Base-by-base conservation (phyloP, 2,113 vertebrate genomes). In the Paralichthys olivaceus region DNA sequence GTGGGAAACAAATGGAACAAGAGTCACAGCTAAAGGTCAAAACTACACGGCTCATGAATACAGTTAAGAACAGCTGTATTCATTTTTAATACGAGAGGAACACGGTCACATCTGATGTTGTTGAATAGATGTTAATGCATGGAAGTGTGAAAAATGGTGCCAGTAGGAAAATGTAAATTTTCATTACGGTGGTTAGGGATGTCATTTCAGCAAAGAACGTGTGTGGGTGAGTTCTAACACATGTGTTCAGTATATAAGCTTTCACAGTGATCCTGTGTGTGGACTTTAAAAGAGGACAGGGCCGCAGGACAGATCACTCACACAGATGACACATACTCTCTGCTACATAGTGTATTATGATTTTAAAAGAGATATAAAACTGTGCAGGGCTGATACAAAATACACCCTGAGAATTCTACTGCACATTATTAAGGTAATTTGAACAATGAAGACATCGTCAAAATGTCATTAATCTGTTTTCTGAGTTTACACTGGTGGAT, bases 1-100 rank as follows among this genome's bases (percentile, higher is more conserved):
- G 79, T 45, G 59, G 81, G 67, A 79, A 85, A 75, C 62, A 53
- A 53, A 53, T 53, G 49, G 49, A 53, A 53, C 49, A 53, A n/a
- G 49, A 53, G 49, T 22, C 49, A 34, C 72, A 70, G 70, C 72
- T 88, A 90, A 92, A 92, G 91, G 90, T 90, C 91, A 91, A 37
- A 40, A 37, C 55, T 4, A 29, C 23, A 15, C 84, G 34, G 34
- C 56, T 90, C 43, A 34, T 72, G 66, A 69, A 84, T 72, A 66
- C 40, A 57, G 22, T 53, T 29, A 26, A 22, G 65, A 62, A 0
- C 34, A 47, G 34, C 70, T 56, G 69, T 14, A 47, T 65, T 67
- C 17, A 25, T 67, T 81, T 81, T 37, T 45, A 73, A 63, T 47
- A 3, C 47, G 6, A 26, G 23, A 19, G 7, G 19, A n/a, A 45